Evolutionary conservation across 1,140 invertebrate genomes (phyloP).

Genomic region (Apis laboriosa): DNA sequence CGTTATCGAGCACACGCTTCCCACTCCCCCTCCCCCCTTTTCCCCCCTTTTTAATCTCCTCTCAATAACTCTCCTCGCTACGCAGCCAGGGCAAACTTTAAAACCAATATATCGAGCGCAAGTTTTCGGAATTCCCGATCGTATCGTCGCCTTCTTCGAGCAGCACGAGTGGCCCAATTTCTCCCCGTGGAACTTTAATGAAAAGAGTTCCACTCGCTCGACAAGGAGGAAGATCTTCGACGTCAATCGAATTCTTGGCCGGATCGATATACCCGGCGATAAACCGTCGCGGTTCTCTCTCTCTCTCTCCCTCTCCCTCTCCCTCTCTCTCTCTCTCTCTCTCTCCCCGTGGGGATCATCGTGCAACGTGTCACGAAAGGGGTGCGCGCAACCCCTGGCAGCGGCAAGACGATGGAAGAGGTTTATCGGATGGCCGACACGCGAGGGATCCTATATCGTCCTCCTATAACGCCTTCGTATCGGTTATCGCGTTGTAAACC

Average conservation of each 20-base stretch:
- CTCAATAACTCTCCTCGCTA: slow-evolving; percentile 18
- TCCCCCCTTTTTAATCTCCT: background rate
- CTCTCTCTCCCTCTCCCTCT: no score
- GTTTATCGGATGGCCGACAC: slow-evolving; percentile 59
- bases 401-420: slow-evolving; percentile 61
- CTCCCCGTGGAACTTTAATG: slow-evolving; percentile 54
- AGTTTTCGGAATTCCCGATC: slow-evolving; percentile 39
- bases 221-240: slow-evolving; percentile 13
- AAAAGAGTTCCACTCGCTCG: slow-evolving; percentile 28
- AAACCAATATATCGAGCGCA: slow-evolving; percentile 38
- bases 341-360: slow-evolving; percentile 25
- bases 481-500: slow-evolving; percentile 68
- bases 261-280: slow-evolving; percentile 51
- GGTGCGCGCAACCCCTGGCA: slow-evolving; percentile 9
- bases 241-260: background rate
- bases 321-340: no score
- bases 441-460: slow-evolving; percentile 51
- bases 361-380: slow-evolving; percentile 43
- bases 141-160: slow-evolving; percentile 7
- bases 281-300: slow-evolving; percentile 16
- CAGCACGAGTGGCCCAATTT: slow-evolving; percentile 40
- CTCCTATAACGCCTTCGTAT: slow-evolving; percentile 52
- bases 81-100: slow-evolving; percentile 28
- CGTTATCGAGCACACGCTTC: slow-evolving; percentile 23
- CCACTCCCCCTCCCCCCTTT: background rate